phyloP scores from a whole-genome alignment of 2,113 vertebrate genomes.

The Pelusios castaneus region DNA sequence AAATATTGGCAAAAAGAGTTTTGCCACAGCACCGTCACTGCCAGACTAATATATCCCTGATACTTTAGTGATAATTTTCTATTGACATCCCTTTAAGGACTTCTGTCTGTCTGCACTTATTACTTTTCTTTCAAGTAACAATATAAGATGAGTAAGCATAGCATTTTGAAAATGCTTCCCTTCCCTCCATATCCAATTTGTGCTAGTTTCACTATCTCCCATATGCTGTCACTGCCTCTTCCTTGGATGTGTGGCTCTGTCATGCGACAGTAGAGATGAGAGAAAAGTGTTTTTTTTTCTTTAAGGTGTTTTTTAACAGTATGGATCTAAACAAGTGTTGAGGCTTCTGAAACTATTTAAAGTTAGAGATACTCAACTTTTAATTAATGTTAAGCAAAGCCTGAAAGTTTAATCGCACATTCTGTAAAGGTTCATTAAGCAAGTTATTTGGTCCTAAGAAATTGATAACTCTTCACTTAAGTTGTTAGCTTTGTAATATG shows the following conservation, averaged over 20 bases:
- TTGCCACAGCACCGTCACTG: slow-evolving; percentile 14
- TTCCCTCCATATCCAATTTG: neutral
- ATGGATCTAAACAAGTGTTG: neutral
- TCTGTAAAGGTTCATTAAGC: neutral
- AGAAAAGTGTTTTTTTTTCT: neutral
- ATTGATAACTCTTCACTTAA: neutral
- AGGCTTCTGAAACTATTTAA: neutral
- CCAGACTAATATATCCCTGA: slow-evolving; percentile 3
- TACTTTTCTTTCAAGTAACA: neutral
- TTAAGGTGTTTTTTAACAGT: neutral
- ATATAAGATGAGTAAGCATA: neutral
- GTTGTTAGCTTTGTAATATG: neutral
- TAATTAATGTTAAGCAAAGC: too few relatives aligned
- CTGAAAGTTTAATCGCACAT: neutral
- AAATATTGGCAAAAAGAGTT: slow-evolving; percentile 42
- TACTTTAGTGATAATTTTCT: neutral
- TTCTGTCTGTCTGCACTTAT: neutral
- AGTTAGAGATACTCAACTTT: too few relatives aligned
- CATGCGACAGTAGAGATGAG: neutral
- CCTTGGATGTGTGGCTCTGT: neutral
- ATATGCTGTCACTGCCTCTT: too few relatives aligned
- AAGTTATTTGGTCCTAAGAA: neutral
- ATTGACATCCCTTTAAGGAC: neutral
- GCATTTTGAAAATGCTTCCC: neutral
- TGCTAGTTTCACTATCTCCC: neutral